Base-by-base conservation (phyloP, 2,113 vertebrate genomes). In the Lepidothrix coronata region DNA sequence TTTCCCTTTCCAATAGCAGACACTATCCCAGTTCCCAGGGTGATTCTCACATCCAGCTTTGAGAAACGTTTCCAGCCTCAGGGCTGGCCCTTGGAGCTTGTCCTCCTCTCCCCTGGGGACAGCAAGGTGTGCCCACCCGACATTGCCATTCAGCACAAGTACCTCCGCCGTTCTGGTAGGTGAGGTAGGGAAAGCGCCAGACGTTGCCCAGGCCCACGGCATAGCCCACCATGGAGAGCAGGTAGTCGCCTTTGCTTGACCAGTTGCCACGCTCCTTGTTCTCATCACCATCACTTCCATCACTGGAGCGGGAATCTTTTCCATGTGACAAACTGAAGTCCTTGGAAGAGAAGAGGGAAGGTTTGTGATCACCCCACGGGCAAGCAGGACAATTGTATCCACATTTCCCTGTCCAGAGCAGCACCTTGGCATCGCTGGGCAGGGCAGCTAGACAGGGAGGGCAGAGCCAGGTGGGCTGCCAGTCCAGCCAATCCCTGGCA, bases 121-220 rank as follows among this genome's bases (percentile, higher is more conserved):
- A 66, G 30, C 37, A 31, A 18, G 11, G 4, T 3, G 16, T 10
- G 57, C 65, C 77, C 51, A 19, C 86, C 37, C 89, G 0, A 24
- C 68, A 51, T 9, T 12, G 46, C 59, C 72, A 12, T 14, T 43
- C 75, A 70, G 14, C 18, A 77, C 58, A 86, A 72, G 79, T 97
- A 99, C 99, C 99, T 96, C 99, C 99, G 61, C 99, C 99, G 4
- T 99, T 99, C 97, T 98, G 98, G 97, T 99, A 99, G 51, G 99
- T 98, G 92, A 99, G 97, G 89, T 99, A 99, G 6, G 99, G 99
- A 93, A 99, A 99, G 62, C 99, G 97, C 99, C 99, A 99, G 49
- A 99, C 98, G 25, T 99, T 99, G 63, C 99, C 99, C 62, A 99
- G 97, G 49, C 99, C 99, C 39, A 99, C 99, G 14, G 99, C 99